Evolutionary conservation across 2,113 vertebrate species (phyloP).

Genomic region (Sorex araneus): DNA sequence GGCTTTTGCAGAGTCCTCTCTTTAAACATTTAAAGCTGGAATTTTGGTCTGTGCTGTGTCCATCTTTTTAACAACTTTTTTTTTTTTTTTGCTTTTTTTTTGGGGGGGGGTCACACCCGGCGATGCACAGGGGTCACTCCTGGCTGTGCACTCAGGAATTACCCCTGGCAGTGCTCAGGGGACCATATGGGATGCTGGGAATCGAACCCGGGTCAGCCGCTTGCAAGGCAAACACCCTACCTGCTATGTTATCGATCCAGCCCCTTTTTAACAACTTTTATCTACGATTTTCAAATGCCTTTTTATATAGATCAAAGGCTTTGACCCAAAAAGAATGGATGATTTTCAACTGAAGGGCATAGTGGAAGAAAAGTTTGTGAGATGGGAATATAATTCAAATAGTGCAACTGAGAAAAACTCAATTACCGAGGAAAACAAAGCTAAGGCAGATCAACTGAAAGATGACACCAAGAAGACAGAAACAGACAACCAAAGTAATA

Average conservation of each 20-base stretch:
- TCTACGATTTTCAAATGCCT: constrained; percentile 77
- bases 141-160: no score
- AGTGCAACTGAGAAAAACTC: constrained; percentile 91
- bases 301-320: constrained; percentile 94
- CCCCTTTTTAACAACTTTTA: constrained; percentile 21
- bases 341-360: constrained; percentile 96
- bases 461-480: constrained; percentile 87
- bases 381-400: constrained; percentile 95
- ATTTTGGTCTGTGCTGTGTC: constrained; percentile 71
- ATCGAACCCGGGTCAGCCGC: no score
- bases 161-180: no score
- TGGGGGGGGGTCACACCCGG: no score
- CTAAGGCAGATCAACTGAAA: constrained; percentile 91
- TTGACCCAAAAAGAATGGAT: constrained; percentile 95
- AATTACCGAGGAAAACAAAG: constrained; percentile 89
- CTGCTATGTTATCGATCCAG: no score
- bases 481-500: constrained; percentile 87
- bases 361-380: constrained; percentile 91
- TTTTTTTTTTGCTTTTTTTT: no score
- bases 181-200: no score
- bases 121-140: no score
- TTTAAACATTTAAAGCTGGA: constrained; percentile 65
- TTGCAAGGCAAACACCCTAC: no score
- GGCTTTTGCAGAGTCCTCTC: constrained; percentile 60
- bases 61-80: not conserved